These are phyloP conservation scores for Herminia tarsipennalis DNA, from an alignment of 2,888 invertebrate genomes.

Conservation along the genomic window DNA sequence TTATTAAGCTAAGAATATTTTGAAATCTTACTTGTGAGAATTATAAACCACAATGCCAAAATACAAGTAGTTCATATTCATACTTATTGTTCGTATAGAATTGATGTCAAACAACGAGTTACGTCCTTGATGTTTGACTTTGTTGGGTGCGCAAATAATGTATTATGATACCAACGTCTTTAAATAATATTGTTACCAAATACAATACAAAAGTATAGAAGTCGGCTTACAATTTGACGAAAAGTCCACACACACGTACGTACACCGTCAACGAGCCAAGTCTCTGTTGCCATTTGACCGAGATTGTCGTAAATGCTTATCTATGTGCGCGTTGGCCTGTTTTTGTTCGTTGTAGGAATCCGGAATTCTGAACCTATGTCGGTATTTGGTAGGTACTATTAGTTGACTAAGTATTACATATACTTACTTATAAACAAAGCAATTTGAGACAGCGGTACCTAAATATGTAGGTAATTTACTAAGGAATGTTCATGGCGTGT, in stretches of 20 bases:
- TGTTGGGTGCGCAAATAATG: conserved; percentile 27
- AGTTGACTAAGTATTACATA: too few relatives aligned
- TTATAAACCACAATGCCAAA: neutral
- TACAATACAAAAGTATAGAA: too few relatives aligned
- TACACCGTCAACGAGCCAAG: too few relatives aligned
- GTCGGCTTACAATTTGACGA: too few relatives aligned
- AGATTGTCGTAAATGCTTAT: too few relatives aligned
- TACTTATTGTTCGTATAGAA: conserved; percentile 12
- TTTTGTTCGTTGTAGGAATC: too few relatives aligned
- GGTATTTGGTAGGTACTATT: too few relatives aligned
- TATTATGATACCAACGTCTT: conserved; percentile 11
- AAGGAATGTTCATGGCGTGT: neutral
- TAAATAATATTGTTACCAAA: conserved; percentile 8
- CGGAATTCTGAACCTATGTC: too few relatives aligned
- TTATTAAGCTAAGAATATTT: neutral
- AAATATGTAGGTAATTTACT: neutral
- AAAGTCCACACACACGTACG: too few relatives aligned
- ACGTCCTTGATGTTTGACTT: conserved; percentile 34
- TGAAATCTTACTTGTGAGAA: neutral
- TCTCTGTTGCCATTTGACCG: too few relatives aligned
- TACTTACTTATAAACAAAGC: conserved; percentile 7
- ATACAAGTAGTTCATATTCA: neutral
- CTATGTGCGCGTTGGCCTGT: too few relatives aligned
- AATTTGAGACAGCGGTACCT: conserved; percentile 6
- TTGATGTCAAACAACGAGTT: conserved; percentile 16